Percentiles rank a stretch among this genome's conserved stretches.
Conservation (phyloP, 1,140 invertebrate species). For the Drosophila sproati region DNA sequence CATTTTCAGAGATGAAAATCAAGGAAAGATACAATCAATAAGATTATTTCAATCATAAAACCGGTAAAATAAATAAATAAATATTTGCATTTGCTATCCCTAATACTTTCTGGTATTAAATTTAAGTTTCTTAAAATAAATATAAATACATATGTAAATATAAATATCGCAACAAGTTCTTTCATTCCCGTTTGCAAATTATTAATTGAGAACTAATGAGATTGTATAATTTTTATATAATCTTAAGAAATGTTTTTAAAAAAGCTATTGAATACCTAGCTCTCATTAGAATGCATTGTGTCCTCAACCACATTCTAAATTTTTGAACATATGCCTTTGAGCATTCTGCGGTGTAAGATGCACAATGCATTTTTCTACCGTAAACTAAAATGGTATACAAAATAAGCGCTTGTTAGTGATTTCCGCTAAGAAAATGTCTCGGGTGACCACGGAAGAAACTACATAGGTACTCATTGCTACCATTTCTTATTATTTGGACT, state of each 20-base stretch:
- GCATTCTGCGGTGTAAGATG: slow-evolving; percentile 9
- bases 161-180: too few relatives aligned
- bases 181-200: too few relatives aligned
- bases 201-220: too few relatives aligned
- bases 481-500: slow-evolving; percentile 43
- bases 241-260: neutral
- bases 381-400: slow-evolving; percentile 18
- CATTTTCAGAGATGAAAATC: too few relatives aligned
- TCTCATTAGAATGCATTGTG: slow-evolving; percentile 34
- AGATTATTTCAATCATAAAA: too few relatives aligned
- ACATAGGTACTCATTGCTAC: slow-evolving; percentile 25
- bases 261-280: slow-evolving; percentile 3
- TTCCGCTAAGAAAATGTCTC: slow-evolving; percentile 72
- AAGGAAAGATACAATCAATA: too few relatives aligned
- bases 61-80: too few relatives aligned
- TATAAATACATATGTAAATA: too few relatives aligned
- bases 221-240: neutral
- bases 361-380: neutral
- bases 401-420: slow-evolving; percentile 73
- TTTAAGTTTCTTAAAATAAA: too few relatives aligned
- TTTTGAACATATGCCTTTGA: neutral
- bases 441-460: slow-evolving; percentile 27
- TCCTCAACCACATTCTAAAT: neutral
- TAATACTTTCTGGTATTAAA: too few relatives aligned
- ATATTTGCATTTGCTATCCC: too few relatives aligned